Conservation (phyloP, 2,888 invertebrate species). For the Melinaea menophilus region DNA sequence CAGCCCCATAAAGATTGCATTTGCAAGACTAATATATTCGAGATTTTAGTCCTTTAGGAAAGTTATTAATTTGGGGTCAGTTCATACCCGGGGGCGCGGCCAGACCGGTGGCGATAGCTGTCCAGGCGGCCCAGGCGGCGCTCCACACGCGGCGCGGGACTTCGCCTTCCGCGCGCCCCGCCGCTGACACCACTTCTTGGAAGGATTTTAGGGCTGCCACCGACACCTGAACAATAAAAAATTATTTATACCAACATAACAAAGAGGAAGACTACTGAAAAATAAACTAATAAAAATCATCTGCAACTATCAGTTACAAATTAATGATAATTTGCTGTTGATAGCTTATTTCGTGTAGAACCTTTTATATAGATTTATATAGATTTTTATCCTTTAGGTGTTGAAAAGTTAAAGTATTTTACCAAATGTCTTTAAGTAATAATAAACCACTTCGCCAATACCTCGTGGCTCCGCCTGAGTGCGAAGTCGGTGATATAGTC, state of each 20-base stretch:
- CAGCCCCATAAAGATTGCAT: too few relatives aligned
- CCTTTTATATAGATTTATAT: too few relatives aligned
- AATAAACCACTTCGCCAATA: slow-evolving; percentile 35
- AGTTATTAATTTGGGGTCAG: too few relatives aligned
- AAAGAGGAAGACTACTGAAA: not conserved
- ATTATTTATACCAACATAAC: not conserved
- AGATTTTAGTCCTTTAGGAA: not conserved
- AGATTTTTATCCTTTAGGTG: too few relatives aligned
- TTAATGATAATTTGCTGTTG: too few relatives aligned
- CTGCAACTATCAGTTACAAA: too few relatives aligned
- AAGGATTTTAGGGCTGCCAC: slow-evolving; percentile 97
- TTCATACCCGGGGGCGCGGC: slow-evolving; percentile 30
- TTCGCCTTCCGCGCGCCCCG: slow-evolving; percentile 87
- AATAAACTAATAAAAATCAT: not conserved
- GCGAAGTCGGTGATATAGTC: slow-evolving; percentile 97
- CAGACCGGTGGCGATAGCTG: slow-evolving; percentile 85
- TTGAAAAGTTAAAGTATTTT: too few relatives aligned
- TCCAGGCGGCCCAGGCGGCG: slow-evolving; percentile 92
- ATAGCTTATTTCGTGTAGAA: too few relatives aligned
- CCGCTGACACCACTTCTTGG: slow-evolving; percentile 93
- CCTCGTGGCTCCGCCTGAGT: slow-evolving; percentile 94
- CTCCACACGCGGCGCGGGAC: slow-evolving; percentile 82
- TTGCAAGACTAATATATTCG: too few relatives aligned
- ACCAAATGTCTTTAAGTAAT: too few relatives aligned
- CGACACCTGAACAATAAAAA: slow-evolving; percentile 80